Conservation (phyloP, 2,888 invertebrate species). For the Drosophila paracracens region DNA sequence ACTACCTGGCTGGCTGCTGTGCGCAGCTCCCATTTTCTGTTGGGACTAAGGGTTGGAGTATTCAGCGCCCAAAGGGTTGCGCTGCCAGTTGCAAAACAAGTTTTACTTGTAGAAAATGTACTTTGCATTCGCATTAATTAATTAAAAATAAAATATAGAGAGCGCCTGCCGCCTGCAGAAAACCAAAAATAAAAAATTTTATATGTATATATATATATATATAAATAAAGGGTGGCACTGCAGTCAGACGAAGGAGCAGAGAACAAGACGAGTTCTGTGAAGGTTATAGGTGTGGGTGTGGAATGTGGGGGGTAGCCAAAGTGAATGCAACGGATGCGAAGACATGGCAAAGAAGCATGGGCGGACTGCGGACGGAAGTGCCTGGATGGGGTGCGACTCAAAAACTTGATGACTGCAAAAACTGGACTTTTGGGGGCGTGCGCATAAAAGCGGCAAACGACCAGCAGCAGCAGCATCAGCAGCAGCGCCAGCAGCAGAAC, state of each 20-base stretch:
- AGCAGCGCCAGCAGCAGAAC: constrained; percentile 46
- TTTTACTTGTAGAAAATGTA: constrained; percentile 83
- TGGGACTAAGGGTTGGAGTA: constrained; percentile 1
- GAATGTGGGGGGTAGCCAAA: constrained; percentile 32
- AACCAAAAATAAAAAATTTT: constrained; percentile 22
- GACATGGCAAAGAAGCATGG: constrained; percentile 80
- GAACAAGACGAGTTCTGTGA: constrained; percentile 51
- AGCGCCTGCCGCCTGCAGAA: constrained; percentile 50
- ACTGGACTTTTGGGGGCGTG: constrained; percentile 74
- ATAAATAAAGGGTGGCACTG: constrained; percentile 62
- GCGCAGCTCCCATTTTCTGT: constrained; percentile 39
- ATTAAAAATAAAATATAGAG: constrained; percentile 82
- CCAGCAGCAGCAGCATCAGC: constrained; percentile 29
- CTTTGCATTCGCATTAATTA: constrained; percentile 84
- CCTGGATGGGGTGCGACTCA: constrained; percentile 55
- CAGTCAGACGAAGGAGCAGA: constrained; percentile 57
- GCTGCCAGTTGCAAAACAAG: constrained; percentile 77
- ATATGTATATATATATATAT: constrained; percentile 9
- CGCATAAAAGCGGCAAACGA: constrained; percentile 62
- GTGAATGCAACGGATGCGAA: constrained; percentile 81
- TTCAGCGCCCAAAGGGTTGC: constrained; percentile 65
- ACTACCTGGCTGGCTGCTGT: constrained; percentile 36
- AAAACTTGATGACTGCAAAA: constrained; percentile 73
- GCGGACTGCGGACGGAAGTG: constrained; percentile 61
- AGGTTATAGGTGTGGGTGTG: neutral